Evolutionary conservation across 2,113 vertebrate genomes (phyloP), one percentile per base, ranked within the genome.

Genomic region (Tonatia bakeri): DNA sequence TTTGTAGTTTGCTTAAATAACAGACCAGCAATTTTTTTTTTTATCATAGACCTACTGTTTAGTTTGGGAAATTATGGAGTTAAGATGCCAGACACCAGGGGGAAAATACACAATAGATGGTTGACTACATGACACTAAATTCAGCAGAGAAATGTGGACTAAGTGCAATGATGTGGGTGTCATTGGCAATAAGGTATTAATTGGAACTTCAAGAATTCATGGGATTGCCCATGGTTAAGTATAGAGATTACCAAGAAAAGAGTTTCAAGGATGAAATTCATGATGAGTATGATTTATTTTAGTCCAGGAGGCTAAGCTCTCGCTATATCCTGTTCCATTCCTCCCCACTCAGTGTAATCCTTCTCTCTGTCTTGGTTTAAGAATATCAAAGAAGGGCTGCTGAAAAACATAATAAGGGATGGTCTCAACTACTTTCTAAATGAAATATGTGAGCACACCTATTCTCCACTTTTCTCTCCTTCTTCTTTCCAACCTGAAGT

Each of bases 321-420:
- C 1, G 5, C 12, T 24, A 81, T 26, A 6, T 36, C 22, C 7
- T 24, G 2, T 47, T 22, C 15, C 16, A 20, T 64, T 61, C 47
- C 3, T 38, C 17, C 15, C 13, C 15, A 40, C 6, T 59, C 10
- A 1, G 28, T 76, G 3, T 1, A 59, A 26, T 40, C 77, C 14
- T 69, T 76, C 17, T 59, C 33, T 87, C 26, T 93, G 56, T 36
- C 69, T 52, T 59, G 10, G 4, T n/a, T 77, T 40, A 28, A 75
- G 80, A 77, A 2, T 40, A 54, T 85, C 45, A 54, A 26, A 80
- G 47, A 80, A 77, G 7, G 31, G 6, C 2, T 75, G 31, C 6
- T 43, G 0, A 10, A 1, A 7, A 28, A 52, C 12, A 5, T 8
- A 47, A 19, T 50, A 1, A n/a, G 5, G 2, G 11, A 24, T 50